These are phyloP conservation scores for Platyrinchus mystaceus DNA, from an alignment of 2,797 vertebrate genomes.

Conservation along the genomic window DNA sequence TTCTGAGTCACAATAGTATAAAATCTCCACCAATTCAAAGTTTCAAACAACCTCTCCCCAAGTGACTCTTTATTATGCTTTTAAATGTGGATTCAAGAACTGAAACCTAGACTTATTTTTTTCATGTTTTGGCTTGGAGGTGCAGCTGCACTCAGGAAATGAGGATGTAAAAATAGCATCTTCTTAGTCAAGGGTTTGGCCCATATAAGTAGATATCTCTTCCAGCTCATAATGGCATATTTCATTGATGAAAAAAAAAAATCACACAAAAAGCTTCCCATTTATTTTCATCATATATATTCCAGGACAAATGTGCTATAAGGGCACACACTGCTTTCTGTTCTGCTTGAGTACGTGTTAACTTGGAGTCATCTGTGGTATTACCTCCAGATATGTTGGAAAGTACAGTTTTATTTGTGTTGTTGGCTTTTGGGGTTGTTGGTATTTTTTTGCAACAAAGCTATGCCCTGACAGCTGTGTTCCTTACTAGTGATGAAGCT, in stretches of 20 bases:
- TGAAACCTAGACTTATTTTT: neutral
- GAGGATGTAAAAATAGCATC: conserved; percentile 35
- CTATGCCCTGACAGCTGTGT: neutral
- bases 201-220: neutral
- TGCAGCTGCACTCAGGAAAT: conserved; percentile 46
- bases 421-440: neutral
- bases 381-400: neutral
- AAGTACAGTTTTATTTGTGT: neutral
- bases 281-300: neutral
- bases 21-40: neutral
- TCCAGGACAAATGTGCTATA: neutral
- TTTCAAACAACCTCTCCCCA: neutral
- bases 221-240: neutral
- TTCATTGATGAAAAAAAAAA: neutral
- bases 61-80: neutral
- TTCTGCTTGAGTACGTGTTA: neutral
- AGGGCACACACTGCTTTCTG: neutral
- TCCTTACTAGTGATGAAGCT: neutral
- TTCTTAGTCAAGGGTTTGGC: conserved; percentile 38
- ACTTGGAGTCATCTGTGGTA: neutral
- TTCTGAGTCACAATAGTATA: neutral
- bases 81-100: neutral
- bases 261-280: neutral
- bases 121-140: conserved; percentile 3
- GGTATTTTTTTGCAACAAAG: neutral